Conservation (phyloP, 1,140 invertebrate species). For the Drosophila dunni region DNA sequence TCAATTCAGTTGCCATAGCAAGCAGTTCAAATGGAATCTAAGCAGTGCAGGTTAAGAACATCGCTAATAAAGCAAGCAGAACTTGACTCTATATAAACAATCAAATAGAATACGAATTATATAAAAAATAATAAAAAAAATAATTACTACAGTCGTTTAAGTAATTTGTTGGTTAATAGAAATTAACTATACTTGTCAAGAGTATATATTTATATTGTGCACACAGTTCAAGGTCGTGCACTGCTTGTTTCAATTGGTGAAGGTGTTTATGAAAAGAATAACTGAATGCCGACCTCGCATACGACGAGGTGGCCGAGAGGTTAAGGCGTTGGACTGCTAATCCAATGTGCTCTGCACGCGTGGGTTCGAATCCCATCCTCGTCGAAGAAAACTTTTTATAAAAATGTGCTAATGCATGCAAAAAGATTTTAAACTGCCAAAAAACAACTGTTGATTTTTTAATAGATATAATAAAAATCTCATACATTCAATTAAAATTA, state of each 20-base stretch:
- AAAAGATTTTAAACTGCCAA: not conserved
- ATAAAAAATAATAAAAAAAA: no score
- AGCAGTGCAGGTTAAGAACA: not conserved
- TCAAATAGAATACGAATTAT: not conserved
- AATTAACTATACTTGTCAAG: not conserved
- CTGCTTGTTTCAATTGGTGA: constrained; percentile 7
- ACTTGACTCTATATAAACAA: no score
- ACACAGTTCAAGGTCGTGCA: not conserved
- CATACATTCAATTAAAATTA: not conserved
- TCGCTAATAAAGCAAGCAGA: not conserved
- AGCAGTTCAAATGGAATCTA: constrained; percentile 18
- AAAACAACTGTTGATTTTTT: not conserved
- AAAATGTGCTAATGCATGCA: not conserved
- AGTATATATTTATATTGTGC: not conserved
- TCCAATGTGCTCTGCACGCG: constrained; percentile 90
- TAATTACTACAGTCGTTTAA: no score
- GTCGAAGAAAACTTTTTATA: constrained; percentile 85
- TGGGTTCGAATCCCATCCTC: constrained; percentile 96
- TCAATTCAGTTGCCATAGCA: not conserved
- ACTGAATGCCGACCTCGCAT: constrained; percentile 14
- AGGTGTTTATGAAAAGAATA: constrained; percentile 19
- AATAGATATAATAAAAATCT: not conserved
- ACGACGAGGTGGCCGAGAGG: constrained; percentile 93
- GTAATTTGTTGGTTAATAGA: no score
- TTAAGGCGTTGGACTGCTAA: constrained; percentile 96